A percentile compares a stretch with the other conserved stretches of the same genome.
Evolutionary conservation across 2,113 vertebrate genomes (phyloP).

Genomic region (Heliornis fulica): DNA sequence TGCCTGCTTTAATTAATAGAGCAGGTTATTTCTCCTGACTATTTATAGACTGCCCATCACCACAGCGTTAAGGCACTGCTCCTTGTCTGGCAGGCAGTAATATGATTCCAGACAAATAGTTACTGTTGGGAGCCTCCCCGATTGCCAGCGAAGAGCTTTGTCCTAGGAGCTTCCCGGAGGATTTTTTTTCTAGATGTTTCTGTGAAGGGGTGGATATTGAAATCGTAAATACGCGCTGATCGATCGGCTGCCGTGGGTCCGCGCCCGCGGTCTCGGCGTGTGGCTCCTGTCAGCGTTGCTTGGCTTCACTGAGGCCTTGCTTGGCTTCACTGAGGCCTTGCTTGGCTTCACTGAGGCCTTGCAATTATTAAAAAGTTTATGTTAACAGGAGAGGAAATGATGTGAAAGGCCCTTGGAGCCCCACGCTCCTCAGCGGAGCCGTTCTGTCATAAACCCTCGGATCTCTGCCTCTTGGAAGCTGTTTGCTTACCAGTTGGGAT

Average conservation of each 20-base stretch:
- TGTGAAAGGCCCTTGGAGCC: background rate
- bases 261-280: fast-evolving
- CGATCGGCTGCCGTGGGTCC: fast-evolving
- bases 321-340: background rate
- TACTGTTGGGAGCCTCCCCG: background rate
- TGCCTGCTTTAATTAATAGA: background rate
- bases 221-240: background rate
- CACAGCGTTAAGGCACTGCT: background rate
- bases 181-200: constrained; percentile 15
- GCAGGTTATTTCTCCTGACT: background rate
- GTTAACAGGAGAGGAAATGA: background rate
- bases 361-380: background rate
- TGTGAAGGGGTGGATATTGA: background rate
- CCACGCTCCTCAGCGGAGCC: background rate
- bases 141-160: background rate
- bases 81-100: background rate
- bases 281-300: too few species aligned
- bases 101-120: background rate
- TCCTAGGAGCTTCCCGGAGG: background rate
- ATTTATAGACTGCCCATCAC: background rate
- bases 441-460: background rate
- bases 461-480: background rate
- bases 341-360: background rate
- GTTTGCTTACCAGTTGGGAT: background rate
- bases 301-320: background rate